A percentile compares a stretch with the other conserved stretches of the same genome.
phyloP scores from a whole-genome alignment of 1,140 invertebrate species.

The Tetranychus cinnabarinus region DNA sequence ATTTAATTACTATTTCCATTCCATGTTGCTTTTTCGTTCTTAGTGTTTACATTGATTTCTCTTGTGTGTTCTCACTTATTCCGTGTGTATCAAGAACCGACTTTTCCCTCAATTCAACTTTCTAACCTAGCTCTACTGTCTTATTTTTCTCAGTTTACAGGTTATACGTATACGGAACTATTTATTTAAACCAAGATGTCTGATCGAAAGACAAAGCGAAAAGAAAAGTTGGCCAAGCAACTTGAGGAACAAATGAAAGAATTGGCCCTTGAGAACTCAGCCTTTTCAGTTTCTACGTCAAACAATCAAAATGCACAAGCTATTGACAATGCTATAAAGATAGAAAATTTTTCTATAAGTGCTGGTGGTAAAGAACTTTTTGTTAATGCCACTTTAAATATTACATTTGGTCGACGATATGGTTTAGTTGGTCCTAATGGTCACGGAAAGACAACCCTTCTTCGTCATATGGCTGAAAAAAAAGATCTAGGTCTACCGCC shows the following conservation, averaged over 20 bases:
- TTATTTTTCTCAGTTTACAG: too few relatives aligned
- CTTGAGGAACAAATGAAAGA: constrained; percentile 5
- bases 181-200: background rate
- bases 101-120: too few relatives aligned
- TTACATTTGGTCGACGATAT: constrained; percentile 79
- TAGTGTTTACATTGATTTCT: too few relatives aligned
- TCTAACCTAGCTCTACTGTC: too few relatives aligned
- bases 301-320: background rate
- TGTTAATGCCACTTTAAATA: constrained; percentile 79
- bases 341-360: constrained; percentile 90
- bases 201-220: constrained; percentile 8
- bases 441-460: constrained; percentile 93
- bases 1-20: too few relatives aligned
- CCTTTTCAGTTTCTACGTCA: constrained; percentile 9
- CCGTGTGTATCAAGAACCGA: too few relatives aligned
- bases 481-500: constrained; percentile 68
- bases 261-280: constrained; percentile 3
- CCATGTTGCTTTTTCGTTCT: too few relatives aligned
- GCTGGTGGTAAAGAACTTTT: constrained; percentile 95
- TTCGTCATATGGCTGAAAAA: constrained; percentile 69
- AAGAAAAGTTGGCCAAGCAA: constrained; percentile 7
- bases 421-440: constrained; percentile 72
- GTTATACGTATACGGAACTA: too few relatives aligned
- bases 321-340: constrained; percentile 19
- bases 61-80: too few relatives aligned